Base-by-base conservation (phyloP, 1,140 invertebrate genomes). In the Zophobas atratus region DNA sequence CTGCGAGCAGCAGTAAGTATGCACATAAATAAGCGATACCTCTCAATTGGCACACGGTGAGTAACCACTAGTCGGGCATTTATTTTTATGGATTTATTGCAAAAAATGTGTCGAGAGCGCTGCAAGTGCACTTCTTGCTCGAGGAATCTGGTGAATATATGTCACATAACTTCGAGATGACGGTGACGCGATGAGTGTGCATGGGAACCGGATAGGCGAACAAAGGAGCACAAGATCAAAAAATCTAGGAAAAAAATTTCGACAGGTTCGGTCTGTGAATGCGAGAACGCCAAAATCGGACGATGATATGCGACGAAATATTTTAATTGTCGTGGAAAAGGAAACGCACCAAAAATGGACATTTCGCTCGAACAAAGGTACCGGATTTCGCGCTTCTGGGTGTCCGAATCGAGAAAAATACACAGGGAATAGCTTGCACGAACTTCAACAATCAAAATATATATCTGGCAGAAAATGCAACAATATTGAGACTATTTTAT, bases 1-100 rank as follows among this genome's bases (percentile, higher is more conserved):
- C 60, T 67, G 60, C 60, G 60, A 67, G 60, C 60, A 67, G 60
- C 60, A 67, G 60, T 67, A 67, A 67, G 36, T 67, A 67, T 67
- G 60, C 60, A 67, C 60, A 67, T 67, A 67, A 67, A 67, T 67
- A 67, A 67, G 60, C 60, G 60, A 67, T 67, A 67, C 60, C 60
- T 41, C 60, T 67, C 60, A 67, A 67, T 67, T 39, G 38, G 60
- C n/a, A 67, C 39, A 67, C 36, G 43, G 38, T 67, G 60, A 43
- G 38, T 67, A 67, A 67, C 60, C 60, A 46, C 36, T 51, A 51
- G 20, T 20, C 49, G 20, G 49, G 6, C 20, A 51, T 51, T 67
- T 67, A 67, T 67, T 43, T 67, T 67, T 67, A 67, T 67, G 41
- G 60, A 67, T 67, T 67, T 67, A 39, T 67, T 20, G 60, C n/a